Evolutionary conservation across 1,140 invertebrate species (phyloP), one percentile per base, ranked within the genome.

Genomic region (Drosophila sturtevanti): DNA sequence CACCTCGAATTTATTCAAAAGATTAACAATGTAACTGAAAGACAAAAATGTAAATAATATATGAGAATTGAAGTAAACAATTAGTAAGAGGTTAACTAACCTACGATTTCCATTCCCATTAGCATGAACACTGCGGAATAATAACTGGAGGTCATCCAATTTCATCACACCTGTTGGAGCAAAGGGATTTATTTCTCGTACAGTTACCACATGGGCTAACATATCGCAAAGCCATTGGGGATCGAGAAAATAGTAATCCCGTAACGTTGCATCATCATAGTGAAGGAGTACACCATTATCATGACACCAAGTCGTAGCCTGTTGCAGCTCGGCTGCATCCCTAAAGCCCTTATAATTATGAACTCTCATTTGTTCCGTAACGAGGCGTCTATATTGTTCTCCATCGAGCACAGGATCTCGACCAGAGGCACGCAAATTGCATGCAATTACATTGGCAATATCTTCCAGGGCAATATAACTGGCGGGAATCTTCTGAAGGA

Each of bases 211-310:
- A 92, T 98, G 97, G 0, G 98, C 98, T 11, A 99, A 92, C 95
- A 99, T 97, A 92, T 99, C 98, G 93, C 98, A 99, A 4, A 99
- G 94, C 98, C 98, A 99, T 90, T 99, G 98, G 0, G 98, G 98
- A 92, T 99, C 97, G 12, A 99, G 92, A 91, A 92, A 92, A 79
- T 93, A 93, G 22, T 99, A 93, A 93, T 99, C 98, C 89, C 98
- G 97, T 0, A 99, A 93, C 0, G 97, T 97, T 1, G 97, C 97
- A 92, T 99, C 99, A 87, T 99, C 98, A 91, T 99, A 99, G 92
- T 99, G 98, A 0, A 99, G 93, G n/a, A 99, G 93, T 21, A 99
- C 96, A 55, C 97, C 99, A 93, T 99, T 99, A 86, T 99, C 99
- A 92, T 99, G 98, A 1, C 99, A 94, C 93, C 99, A 99, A 68